A percentile compares a stretch with the other conserved stretches of the same genome.
Evolutionary conservation across 2,888 invertebrate genomes (phyloP).

Genomic region (Dolichopus griseipennis): DNA sequence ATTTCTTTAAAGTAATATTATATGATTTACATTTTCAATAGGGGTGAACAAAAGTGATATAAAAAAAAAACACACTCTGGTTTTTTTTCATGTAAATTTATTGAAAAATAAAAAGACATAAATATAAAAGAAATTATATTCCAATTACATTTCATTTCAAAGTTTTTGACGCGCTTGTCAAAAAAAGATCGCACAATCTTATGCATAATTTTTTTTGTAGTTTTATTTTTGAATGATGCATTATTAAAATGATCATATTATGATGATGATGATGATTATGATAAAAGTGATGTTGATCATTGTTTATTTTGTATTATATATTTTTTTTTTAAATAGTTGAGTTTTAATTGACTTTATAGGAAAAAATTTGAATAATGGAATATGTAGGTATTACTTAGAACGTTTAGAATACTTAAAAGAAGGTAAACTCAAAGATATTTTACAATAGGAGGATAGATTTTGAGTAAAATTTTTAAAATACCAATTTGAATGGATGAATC

Average conservation of each 20-base stretch:
- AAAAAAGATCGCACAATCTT: background rate
- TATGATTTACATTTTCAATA: no score
- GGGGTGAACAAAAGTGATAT: no score
- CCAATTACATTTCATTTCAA: background rate
- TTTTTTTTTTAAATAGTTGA: background rate
- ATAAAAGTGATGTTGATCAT: slow-evolving; percentile 6
- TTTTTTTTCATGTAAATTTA: background rate
- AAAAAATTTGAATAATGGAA: no score
- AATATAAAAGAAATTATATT: background rate
- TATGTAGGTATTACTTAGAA: no score
- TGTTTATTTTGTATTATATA: background rate
- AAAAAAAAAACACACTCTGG: no score
- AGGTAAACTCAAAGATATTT: no score
- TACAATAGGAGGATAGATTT: no score
- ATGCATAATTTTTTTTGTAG: background rate
- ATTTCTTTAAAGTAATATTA: no score
- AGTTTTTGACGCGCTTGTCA: slow-evolving; percentile 6
- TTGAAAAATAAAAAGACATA: background rate
- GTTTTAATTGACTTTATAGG: no score
- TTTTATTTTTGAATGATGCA: background rate
- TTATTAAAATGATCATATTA: background rate
- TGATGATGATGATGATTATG: background rate
- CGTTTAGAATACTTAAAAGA: no score
- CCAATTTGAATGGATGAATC: no score
- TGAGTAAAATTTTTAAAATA: no score